phyloP scores from a whole-genome alignment of 2,888 invertebrate species.

The Epistrophe eligans region DNA sequence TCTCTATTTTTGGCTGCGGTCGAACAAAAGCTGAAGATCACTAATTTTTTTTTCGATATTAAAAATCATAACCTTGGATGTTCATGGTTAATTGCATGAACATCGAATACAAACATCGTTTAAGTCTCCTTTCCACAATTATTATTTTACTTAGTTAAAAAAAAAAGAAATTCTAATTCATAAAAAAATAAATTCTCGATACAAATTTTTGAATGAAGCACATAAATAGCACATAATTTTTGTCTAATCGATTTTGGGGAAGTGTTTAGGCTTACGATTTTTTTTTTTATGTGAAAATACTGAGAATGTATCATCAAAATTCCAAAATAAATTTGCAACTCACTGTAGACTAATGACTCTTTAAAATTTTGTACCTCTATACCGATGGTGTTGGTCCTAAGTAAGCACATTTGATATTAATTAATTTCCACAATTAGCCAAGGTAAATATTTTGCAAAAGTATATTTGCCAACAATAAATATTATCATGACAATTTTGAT shows the following conservation, averaged over 20 bases:
- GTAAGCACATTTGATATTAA: constrained; percentile 74
- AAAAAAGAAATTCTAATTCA: no score
- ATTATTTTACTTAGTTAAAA: no score
- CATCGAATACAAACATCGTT: no score
- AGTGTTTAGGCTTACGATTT: neutral
- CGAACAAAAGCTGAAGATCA: no score
- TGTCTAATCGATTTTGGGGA: neutral
- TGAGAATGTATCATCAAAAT: neutral
- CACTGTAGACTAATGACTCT: neutral
- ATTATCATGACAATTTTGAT: constrained; percentile 62
- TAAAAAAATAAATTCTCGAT: neutral
- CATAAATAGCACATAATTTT: neutral
- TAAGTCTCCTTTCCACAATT: no score
- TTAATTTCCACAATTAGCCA: constrained; percentile 74
- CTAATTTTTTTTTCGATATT: no score
- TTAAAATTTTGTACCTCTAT: neutral
- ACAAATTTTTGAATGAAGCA: neutral
- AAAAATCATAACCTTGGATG: no score
- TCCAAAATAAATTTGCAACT: neutral
- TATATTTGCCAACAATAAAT: constrained; percentile 72
- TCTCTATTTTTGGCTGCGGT: no score
- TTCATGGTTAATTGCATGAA: no score
- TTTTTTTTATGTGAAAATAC: neutral
- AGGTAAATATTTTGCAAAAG: constrained; percentile 70
- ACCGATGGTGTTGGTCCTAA: constrained; percentile 36